Base-by-base conservation (phyloP, 2,888 invertebrate species). In the Platypus cylindrus region DNA sequence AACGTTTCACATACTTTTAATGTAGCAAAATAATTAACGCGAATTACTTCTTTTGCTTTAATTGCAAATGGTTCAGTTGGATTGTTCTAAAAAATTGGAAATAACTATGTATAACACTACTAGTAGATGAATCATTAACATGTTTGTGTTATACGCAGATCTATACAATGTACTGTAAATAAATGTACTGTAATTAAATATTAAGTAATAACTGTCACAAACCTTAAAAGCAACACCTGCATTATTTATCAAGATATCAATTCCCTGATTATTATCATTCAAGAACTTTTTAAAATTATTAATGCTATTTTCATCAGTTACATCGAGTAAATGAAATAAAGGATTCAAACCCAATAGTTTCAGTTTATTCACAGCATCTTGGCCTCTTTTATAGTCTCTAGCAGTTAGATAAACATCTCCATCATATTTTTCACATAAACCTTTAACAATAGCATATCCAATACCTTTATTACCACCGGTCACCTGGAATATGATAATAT, bases 401-500 rank as follows among this genome's bases (percentile, higher is more conserved):
- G 77, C 65, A 26, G 83, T 81, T 30, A 84, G 58, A 54, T 78
- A 79, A 1, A 84, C 79, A 31, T 61, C 62, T 8, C 79, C 83
- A 32, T 73, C 53, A 53, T 71, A 81, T 53, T 68, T 67, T 45
- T 69, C 58, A 47, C 77, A 78, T 17, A 81, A 58, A 12, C 67
- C 72, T 59, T 74, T 73, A 0, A 78, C 78, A 28, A 76, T 68
- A 0, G 70, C 72, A 46, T 65, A 73, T 7, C 80, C 81, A 34
- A 81, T 67, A 2, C 80, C 80, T 59, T 75, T 78, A 53, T 78
- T 80, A n/a, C 70, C 62, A n/a, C 79, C 80, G 3, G 80, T 79
- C 5, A 81, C 77, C 65, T 66, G 43, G 37, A 45, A 45, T 15
- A n/a, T n/a, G n/a, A n/a, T n/a, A n/a, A n/a, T n/a, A n/a, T n/a